Evolutionary conservation across 35 echinoderm and acorn worm genomes (phyloP).

Genomic region (Anneissia japonica): DNA sequence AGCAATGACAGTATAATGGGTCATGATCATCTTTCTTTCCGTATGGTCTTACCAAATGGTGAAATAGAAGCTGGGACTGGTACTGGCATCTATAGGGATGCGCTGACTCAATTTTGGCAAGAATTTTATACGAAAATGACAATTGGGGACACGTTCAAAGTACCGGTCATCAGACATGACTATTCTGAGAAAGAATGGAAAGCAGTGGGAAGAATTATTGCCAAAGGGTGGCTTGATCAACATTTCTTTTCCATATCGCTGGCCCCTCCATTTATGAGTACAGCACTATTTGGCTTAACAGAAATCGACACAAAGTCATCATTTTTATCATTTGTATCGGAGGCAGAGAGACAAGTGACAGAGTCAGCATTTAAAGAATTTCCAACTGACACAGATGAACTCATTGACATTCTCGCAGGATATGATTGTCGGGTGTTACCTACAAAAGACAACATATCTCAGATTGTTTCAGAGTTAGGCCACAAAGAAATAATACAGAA

Average conservation of each 20-base stretch:
- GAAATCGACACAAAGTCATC: background rate
- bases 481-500: conserved; percentile 35
- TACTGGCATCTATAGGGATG: conserved; percentile 10
- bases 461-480: background rate
- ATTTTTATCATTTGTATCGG: too few species aligned
- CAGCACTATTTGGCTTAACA: conserved; percentile 7
- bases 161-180: conserved; percentile 5
- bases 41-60: conserved; percentile 12
- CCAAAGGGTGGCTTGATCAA: conserved; percentile 28
- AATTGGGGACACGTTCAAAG: conserved; percentile 1
- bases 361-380: too few species aligned
- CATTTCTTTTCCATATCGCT: conserved; percentile 24
- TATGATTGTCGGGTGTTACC: background rate
- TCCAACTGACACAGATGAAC: background rate
- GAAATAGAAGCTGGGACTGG: conserved; percentile 6
- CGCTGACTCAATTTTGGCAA: conserved; percentile 13
- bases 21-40: background rate
- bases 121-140: background rate
- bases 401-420: background rate
- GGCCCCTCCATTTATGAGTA: conserved; percentile 21
- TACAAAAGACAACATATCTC: background rate
- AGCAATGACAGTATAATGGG: background rate
- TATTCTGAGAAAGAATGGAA: conserved; percentile 30
- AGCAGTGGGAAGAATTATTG: conserved; percentile 33
- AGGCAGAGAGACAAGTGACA: too few species aligned